Evolutionary conservation across 53 echinoderm and acorn worm genomes (phyloP).

Genomic region (Patiria pectinifera): DNA sequence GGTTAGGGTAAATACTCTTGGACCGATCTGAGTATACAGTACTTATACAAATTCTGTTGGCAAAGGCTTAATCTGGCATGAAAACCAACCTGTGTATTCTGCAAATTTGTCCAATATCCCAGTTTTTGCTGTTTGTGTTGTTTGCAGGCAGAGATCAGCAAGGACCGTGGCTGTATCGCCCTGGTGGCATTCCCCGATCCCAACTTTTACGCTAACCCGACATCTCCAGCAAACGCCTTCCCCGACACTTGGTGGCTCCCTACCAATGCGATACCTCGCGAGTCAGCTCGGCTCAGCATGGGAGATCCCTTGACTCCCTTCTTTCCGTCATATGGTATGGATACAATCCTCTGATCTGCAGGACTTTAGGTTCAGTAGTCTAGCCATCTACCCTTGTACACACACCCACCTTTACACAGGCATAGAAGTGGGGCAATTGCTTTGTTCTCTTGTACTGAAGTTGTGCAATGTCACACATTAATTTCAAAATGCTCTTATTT

Average conservation of each 20-base stretch:
- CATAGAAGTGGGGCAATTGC: no score
- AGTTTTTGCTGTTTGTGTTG: neutral
- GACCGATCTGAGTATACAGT: no score
- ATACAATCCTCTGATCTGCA: neutral
- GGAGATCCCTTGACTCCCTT: slow-evolving; percentile 65
- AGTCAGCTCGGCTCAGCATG: slow-evolving; percentile 39
- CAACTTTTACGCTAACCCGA: slow-evolving; percentile 49
- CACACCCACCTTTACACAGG: no score
- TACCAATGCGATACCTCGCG: slow-evolving; percentile 8
- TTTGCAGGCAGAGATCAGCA: slow-evolving; percentile 73
- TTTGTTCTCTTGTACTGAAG: no score
- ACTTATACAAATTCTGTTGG: no score
- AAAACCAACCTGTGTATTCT: no score
- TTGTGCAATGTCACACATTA: no score
- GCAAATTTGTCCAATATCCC: neutral
- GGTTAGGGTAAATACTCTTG: no score
- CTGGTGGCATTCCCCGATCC: slow-evolving; percentile 87
- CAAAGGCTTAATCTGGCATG: no score
- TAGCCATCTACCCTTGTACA: no score
- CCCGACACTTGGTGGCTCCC: slow-evolving; percentile 77
- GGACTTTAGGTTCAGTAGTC: no score
- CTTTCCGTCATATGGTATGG: slow-evolving; percentile 58
- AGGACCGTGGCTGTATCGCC: slow-evolving; percentile 66
- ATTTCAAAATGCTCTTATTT: no score
- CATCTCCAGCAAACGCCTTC: slow-evolving; percentile 28